These are phyloP conservation scores for Arrhopalites spinosus DNA, from an alignment of 2,888 invertebrate species.

Conservation along the genomic window DNA sequence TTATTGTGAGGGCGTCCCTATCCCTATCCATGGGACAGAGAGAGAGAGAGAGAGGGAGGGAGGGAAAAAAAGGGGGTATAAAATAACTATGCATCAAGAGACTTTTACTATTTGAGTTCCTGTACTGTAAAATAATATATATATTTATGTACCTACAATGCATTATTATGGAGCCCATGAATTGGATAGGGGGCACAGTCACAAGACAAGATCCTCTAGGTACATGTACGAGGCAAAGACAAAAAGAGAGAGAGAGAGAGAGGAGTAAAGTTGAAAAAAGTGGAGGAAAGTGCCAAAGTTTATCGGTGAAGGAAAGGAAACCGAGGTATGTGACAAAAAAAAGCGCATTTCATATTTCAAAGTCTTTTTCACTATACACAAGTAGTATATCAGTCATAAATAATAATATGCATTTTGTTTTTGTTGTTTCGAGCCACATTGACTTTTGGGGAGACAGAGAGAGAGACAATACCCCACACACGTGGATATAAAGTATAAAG, in stretches of 20 bases:
- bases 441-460: background rate
- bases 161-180: background rate
- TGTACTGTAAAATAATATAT: too few species aligned
- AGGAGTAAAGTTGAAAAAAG: conserved; percentile 18
- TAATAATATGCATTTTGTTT: too few species aligned
- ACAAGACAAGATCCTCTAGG: background rate
- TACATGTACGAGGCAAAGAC: conserved; percentile 4
- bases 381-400: background rate
- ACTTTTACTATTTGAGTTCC: too few species aligned
- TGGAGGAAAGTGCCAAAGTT: conserved; percentile 9
- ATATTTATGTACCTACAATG: too few species aligned
- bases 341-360: conserved; percentile 31
- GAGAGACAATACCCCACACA: background rate
- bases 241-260: background rate
- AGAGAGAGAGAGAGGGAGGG: too few species aligned
- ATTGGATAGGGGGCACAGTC: conserved; percentile 6
- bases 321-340: conserved; percentile 33
- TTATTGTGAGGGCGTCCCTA: too few species aligned
- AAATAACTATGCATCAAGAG: too few species aligned
- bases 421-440: too few species aligned
- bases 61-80: too few species aligned
- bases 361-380: background rate
- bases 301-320: conserved; percentile 13
- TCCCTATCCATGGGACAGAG: too few species aligned
- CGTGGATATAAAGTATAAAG: conserved; percentile 1